phyloP scores from a whole-genome alignment of 2,888 invertebrate species.

The Patella caerulea region DNA sequence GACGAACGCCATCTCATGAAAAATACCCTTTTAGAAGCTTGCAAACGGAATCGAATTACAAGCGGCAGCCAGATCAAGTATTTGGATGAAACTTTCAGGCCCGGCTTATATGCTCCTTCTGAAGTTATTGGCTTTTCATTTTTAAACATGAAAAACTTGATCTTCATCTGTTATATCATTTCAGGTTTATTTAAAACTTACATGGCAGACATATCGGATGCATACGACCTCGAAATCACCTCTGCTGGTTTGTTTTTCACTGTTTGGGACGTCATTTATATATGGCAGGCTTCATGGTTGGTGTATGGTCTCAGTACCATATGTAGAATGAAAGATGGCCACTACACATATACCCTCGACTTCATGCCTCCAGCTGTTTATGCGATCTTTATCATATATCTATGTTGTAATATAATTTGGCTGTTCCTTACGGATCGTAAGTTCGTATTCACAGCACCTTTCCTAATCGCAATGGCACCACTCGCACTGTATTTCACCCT shows the following conservation, averaged over 20 bases:
- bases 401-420: slow-evolving; percentile 54
- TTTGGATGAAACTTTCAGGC: too few relatives aligned
- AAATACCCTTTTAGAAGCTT: too few relatives aligned
- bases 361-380: not conserved
- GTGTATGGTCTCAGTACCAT: not conserved
- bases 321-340: not conserved
- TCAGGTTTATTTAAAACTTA: not conserved
- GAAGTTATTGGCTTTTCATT: too few relatives aligned
- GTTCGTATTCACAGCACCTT: slow-evolving; percentile 44
- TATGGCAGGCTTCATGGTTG: not conserved
- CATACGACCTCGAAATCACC: not conserved
- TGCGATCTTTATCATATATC: not conserved
- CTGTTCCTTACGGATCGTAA: slow-evolving; percentile 59
- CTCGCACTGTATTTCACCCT: slow-evolving; percentile 53
- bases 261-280: not conserved
- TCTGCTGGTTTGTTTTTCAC: not conserved
- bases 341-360: not conserved
- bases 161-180: not conserved
- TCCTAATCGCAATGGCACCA: slow-evolving; percentile 42
- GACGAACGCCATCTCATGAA: too few relatives aligned
- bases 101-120: too few relatives aligned
- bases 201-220: not conserved
- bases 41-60: too few relatives aligned
- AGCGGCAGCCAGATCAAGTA: too few relatives aligned
- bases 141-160: too few relatives aligned